Evolutionary conservation across 2,113 vertebrate species (phyloP).

Genomic region (Thryonomys swinderianus): DNA sequence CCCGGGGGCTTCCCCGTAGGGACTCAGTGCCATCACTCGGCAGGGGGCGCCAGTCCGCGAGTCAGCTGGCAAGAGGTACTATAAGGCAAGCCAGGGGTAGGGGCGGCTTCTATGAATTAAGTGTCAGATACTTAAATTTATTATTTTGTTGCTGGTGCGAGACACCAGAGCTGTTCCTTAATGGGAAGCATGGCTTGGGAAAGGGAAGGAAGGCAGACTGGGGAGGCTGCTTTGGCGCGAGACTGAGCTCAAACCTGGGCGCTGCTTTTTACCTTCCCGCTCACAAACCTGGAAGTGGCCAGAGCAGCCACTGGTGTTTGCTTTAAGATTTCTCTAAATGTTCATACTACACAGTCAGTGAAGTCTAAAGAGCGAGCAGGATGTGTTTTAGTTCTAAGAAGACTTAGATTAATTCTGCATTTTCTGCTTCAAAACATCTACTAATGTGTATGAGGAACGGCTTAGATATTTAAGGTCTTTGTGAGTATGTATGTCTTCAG

Average conservation of each 20-base stretch:
- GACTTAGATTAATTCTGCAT: conserved; percentile 24
- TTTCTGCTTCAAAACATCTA: conserved; percentile 16
- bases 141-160: conserved; percentile 41
- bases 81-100: neutral
- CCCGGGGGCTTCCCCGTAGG: conserved; percentile 12
- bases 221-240: conserved; percentile 17
- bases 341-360: conserved; percentile 49
- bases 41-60: neutral
- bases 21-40: conserved; percentile 46
- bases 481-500: neutral
- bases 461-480: neutral
- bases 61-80: too few relatives aligned
- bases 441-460: neutral
- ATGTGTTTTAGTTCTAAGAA: conserved; percentile 65
- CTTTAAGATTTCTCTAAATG: conserved; percentile 64
- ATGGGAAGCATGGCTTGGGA: neutral
- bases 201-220: neutral
- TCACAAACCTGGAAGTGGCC: neutral
- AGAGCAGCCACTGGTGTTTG: conserved; percentile 31
- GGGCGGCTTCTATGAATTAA: conserved; percentile 33
- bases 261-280: neutral
- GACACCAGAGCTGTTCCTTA: conserved; percentile 8
- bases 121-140: conserved; percentile 16
- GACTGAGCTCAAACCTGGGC: neutral
- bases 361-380: neutral